Evolutionary conservation across 2,888 invertebrate species (phyloP).

Genomic region (Agrochola lychnidis): DNA sequence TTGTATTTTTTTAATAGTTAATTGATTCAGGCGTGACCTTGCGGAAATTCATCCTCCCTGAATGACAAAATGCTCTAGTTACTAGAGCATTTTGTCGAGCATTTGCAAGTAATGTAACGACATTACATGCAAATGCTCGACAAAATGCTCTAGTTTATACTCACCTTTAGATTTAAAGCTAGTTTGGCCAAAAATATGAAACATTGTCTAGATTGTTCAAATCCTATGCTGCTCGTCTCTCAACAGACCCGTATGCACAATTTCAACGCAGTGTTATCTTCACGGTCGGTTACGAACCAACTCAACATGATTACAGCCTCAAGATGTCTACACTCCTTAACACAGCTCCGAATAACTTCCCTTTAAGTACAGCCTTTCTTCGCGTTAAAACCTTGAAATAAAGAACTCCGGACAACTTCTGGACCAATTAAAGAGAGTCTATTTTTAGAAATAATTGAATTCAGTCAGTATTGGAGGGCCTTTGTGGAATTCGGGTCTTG

Average conservation of each 20-base stretch:
- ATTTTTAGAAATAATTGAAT: constrained; percentile 57
- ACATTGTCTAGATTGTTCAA: too few species aligned
- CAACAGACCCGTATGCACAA: constrained; percentile 6
- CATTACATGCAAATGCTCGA: too few species aligned
- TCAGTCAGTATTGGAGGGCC: constrained; percentile 10
- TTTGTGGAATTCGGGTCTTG: constrained; percentile 33
- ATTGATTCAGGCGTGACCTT: too few species aligned
- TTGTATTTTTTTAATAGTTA: too few species aligned
- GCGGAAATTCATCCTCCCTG: too few species aligned
- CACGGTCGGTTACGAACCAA: constrained; percentile 28
- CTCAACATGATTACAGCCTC: constrained; percentile 50
- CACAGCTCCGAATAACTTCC: constrained; percentile 22
- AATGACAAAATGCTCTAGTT: too few species aligned
- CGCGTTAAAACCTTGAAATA: constrained; percentile 31
- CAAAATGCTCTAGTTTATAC: too few species aligned
- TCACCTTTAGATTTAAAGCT: too few species aligned
- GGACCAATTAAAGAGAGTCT: constrained; percentile 43
- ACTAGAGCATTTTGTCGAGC: too few species aligned
- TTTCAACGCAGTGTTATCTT: constrained; percentile 41
- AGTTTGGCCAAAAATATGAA: too few species aligned
- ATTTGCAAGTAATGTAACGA: too few species aligned
- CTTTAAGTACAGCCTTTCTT: constrained; percentile 1
- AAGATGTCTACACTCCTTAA: constrained; percentile 50
- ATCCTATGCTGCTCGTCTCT: not conserved
- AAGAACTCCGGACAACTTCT: constrained; percentile 39